These are phyloP conservation scores for Melanerpes formicivorus DNA, from an alignment of 2,113 vertebrate genomes.

Conservation along the genomic window DNA sequence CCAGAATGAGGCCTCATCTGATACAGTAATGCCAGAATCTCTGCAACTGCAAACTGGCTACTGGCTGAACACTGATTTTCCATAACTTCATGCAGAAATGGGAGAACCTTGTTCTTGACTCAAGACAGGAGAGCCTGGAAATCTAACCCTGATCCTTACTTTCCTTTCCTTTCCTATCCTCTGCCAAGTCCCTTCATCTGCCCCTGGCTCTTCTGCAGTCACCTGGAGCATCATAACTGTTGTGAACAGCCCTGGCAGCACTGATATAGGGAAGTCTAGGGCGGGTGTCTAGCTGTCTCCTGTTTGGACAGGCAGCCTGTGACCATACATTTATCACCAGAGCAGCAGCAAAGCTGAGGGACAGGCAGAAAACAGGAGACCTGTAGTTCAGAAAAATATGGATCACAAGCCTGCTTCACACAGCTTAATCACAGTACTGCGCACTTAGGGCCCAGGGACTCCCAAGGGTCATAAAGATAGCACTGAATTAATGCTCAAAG, in stretches of 20 bases:
- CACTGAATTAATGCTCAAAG: background rate
- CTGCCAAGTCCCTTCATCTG: background rate
- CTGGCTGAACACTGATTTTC: background rate
- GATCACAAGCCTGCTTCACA: background rate
- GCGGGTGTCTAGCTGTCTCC: background rate
- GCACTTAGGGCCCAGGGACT: background rate
- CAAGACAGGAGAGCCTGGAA: background rate
- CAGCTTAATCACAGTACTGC: background rate
- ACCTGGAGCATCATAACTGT: background rate
- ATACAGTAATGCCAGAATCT: background rate
- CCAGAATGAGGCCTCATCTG: background rate
- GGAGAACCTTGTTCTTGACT: background rate
- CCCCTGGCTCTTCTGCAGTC: background rate
- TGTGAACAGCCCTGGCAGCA: background rate
- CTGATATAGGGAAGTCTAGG: background rate
- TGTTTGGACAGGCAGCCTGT: accelerated
- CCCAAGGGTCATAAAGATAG: background rate
- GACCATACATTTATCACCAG: accelerated
- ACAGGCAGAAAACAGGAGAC: accelerated
- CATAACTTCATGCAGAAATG: accelerated
- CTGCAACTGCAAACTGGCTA: background rate
- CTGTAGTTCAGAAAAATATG: background rate
- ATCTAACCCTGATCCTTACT: background rate
- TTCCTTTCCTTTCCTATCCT: background rate
- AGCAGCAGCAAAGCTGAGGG: background rate